Base-by-base conservation (phyloP, 2,797 vertebrate species). In the Eptatretus atami region DNA sequence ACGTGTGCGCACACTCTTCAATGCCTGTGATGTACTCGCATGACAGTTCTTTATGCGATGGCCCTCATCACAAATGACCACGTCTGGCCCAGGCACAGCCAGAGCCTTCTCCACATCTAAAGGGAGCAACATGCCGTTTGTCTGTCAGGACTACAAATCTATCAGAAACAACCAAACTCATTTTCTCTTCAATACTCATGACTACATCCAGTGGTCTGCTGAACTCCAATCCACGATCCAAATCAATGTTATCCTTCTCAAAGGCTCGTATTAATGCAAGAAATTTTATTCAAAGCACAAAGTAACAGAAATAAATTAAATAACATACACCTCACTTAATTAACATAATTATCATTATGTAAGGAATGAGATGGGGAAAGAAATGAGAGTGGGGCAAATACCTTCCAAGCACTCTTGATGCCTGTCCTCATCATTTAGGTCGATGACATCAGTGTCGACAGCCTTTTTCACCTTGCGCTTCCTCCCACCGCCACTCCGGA, bases 1-100 rank as follows among this genome's bases (percentile, higher is more conserved):
- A 15, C 90, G 78, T 2, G 92, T 87, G 53, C 83, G 82, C 70
- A 98, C 96, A 73, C 81, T 96, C 77, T 98, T 98, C 72, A 98
- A 78, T 2, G 90, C 86, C 75, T 96, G 92, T 0, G 92, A 96
- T 3, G 87, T 98, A 77, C 84, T 94, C 72, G 90, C 90, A 1
- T 98, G 88, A 71, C 85, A 98, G 75, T 98, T 98, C 75, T 98
- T 98, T 67, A 98, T 98, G 65, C 92, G 83, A 70, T 98, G 92
- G n/a, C 92, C 90, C 71, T 98, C 92, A 2, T 98, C 92, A 69
- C 92, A 98, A 67, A 98, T 94, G 65, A 95, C 90, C 66, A 98
- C 86, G 15, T 96, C 90, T 1, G 92, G 90, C 13, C 92, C 92
- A 1, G 92, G 92, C n/a, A 82, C 79, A 1, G 81, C 79, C 66